Evolutionary conservation across 2,888 invertebrate genomes (phyloP), one percentile per base, ranked within the genome.

Genomic region (Crepidodera aurea): DNA sequence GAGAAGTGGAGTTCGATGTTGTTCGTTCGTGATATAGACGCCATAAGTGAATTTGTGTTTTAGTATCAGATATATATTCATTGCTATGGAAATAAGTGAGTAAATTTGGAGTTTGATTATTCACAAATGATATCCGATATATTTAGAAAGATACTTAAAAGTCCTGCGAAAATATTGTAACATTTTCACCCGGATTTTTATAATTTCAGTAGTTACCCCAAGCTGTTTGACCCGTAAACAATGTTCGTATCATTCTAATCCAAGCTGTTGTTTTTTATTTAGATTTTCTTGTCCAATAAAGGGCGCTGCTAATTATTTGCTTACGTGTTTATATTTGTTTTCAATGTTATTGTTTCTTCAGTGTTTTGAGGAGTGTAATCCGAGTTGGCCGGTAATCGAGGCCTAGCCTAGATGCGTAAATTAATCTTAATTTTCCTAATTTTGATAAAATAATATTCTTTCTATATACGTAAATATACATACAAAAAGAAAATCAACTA

Each of bases 31-130:
- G 48, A 18, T 39, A 68, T 66, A 71, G 76, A 77, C 76, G 76
- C 76, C 76, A 77, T 75, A 77, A 74, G 74, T 73, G 70, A 74
- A 67, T 73, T 72, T 72, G 68, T 70, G 70, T 64, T 71, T 64
- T 67, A 69, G 66, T 67, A 66, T 71, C 51, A 59, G 60, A 62
- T 50, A 67, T 69, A 68, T 60, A 51, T 66, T 62, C 60, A 70
- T 69, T 73, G 75, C 71, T 70, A 73, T 76, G 71, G 62, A 59
- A 67, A 67, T 61, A 69, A 72, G 76, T 76, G 71, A 76, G 73
- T 71, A 68, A 40, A 40, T 59, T 53, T 53, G 34, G 27, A 48
- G 25, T 51, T 60, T 46, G 16, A 25, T 34, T 34, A 27, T 25
- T 6, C 40, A 32, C 59, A 56, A 18, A 53, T 19, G 12, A 27